Percentiles rank a stretch among this genome's conserved stretches.
Evolutionary conservation across 2,888 invertebrate genomes (phyloP).

Genomic region (Adelognathus sp.): DNA sequence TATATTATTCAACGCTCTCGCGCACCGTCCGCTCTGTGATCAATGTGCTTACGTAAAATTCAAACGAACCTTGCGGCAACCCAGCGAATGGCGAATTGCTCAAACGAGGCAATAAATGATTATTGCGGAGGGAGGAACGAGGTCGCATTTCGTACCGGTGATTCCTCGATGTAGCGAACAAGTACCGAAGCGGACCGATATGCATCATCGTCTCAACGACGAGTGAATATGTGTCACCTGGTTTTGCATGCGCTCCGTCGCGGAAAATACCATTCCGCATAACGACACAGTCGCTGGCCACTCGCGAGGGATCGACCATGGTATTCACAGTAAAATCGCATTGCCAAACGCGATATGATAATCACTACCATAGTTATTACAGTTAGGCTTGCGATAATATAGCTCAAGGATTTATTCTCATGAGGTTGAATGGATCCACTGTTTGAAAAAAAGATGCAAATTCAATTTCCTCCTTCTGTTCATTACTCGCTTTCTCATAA

Average conservation of each 20-base stretch:
- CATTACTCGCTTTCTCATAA: too few species aligned
- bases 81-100: background rate
- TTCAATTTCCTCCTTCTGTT: too few species aligned
- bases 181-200: background rate
- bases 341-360: too few species aligned
- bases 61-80: conserved; percentile 32
- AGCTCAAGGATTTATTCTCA: too few species aligned
- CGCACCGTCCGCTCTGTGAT: conserved; percentile 31
- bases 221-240: background rate
- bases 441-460: too few species aligned
- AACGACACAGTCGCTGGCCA: conserved; percentile 8
- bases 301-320: background rate
- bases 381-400: too few species aligned
- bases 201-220: background rate
- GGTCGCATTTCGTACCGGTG: conserved; percentile 1
- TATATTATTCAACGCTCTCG: conserved; percentile 56
- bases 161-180: background rate
- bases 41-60: conserved; percentile 56
- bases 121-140: conserved; percentile 12
- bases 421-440: too few species aligned
- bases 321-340: too few species aligned
- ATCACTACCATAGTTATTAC: too few species aligned
- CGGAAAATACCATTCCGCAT: background rate
- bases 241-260: background rate
- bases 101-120: conserved; percentile 11